These are phyloP conservation scores for Eulemur rubriventer DNA, from an alignment of 2,797 vertebrate species.

Conservation along the genomic window DNA sequence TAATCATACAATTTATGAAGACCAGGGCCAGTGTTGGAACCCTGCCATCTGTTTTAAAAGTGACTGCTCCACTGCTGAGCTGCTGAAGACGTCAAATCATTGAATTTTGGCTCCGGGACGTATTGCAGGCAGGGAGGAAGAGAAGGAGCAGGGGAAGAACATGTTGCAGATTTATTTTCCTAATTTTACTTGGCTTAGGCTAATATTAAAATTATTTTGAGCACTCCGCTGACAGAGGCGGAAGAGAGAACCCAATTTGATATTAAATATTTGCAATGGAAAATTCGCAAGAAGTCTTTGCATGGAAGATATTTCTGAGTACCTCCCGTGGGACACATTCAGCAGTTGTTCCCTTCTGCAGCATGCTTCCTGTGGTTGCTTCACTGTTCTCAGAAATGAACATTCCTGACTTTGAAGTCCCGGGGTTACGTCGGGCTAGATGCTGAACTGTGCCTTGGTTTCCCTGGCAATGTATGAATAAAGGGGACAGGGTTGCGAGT, in stretches of 20 bases:
- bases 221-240: constrained; percentile 68
- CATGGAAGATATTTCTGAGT: constrained; percentile 76
- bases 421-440: constrained; percentile 66
- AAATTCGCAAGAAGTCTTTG: constrained; percentile 75
- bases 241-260: constrained; percentile 66
- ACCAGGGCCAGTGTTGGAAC: not conserved
- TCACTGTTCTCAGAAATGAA: constrained; percentile 77
- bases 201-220: constrained; percentile 77
- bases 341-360: constrained; percentile 67
- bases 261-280: constrained; percentile 80
- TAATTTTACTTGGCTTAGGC: constrained; percentile 73
- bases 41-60: not conserved
- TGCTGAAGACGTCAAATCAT: not conserved
- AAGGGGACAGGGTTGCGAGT: constrained; percentile 31
- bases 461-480: constrained; percentile 58
- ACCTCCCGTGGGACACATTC: constrained; percentile 64
- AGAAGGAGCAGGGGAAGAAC: constrained; percentile 49
- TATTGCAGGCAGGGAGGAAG: not conserved
- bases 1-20: not conserved
- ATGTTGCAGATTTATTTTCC: constrained; percentile 71
- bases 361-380: constrained; percentile 74
- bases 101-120: constrained; percentile 19
- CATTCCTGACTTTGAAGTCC: constrained; percentile 77
- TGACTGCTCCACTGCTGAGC: not conserved
- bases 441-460: constrained; percentile 67